Evolutionary conservation across 2,113 vertebrate species (phyloP), one percentile per base, ranked within the genome.

Genomic region (Trematomus loennbergii): DNA sequence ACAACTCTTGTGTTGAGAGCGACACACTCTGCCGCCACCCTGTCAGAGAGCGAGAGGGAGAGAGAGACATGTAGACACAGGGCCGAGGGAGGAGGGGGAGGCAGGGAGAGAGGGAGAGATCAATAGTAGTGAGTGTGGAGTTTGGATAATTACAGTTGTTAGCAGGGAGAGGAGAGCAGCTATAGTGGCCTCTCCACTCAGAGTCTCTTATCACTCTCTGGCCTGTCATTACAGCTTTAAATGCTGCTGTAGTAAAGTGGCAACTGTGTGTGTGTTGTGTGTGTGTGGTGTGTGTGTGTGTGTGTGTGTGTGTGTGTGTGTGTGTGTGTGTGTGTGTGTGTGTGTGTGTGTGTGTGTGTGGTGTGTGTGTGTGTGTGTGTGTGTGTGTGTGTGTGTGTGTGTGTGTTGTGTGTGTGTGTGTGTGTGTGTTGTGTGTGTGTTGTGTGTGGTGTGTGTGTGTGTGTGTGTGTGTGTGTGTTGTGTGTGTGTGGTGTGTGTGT

Each of bases 131-230:
- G 85, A 89, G 91, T 88, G 88, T 95, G 94, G 96, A 95, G 97
- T 95, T 96, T 96, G 96, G 89, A 94, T 97, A 97, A 97, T 97
- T 96, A 96, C 95, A 93, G 96, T 95, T 97, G 96, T 96, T 97
- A 95, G 85, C 90, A 91, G 95, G 91, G 91, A 96, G 96, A 93
- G 88, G 86, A 92, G 92, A 90, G 88, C 90, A 87, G 90, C 90
- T 78, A 89, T 96, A 96, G 95, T 94, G 90, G 91, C 94, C 94
- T 96, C 94, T 96, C 93, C 95, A 87, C 95, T 91, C 95, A 97
- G 95, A 95, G 96, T 96, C 96, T 97, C 96, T 97, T 95, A 95
- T 94, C 96, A 95, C 94, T 94, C 95, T 95, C 94, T 95, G 95
- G 96, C 96, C 96, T 92, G 9, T 95, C 95, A 96, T 97, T 96